Base-by-base conservation (phyloP, 2,888 invertebrate species). In the Anodontia alba region DNA sequence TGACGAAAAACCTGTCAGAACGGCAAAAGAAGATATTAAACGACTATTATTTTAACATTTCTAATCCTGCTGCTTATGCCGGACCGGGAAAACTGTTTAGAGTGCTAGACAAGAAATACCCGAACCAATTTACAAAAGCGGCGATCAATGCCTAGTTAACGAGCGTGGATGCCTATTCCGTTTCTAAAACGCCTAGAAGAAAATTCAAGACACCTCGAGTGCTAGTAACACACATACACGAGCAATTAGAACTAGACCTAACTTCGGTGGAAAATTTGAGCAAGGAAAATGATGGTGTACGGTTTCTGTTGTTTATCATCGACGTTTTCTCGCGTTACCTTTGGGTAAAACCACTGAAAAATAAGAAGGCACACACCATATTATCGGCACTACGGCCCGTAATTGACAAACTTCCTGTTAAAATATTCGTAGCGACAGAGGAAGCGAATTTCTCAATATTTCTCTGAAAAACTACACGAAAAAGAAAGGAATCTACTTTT, bases 231-330 rank as follows among this genome's bases (percentile, higher is more conserved):
- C 46, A 68, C 26, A 79, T 79, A 20, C 51, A 69, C 62, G 82
- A 79, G 33, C 76, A 83, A 29, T 70, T 66, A 33, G 76, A 83
- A 69, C 46, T 54, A 33, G 76, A 79, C 79, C 36, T 83, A 15
- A 26, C 67, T 67, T 70, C 46, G 1, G 68, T 80, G 26, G 73
- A 42, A 72, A 76, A 80, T 69, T 33, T 80, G 46, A 51, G n/a
- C 36, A 80, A 76, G 38, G 29, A 80, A 12, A 76, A 76, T 26
- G 71, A 76, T 43, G 76, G 71, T 42, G 46, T 75, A 17, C 42
- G 54, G 20, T 80, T 67, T 68, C 26, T 80, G 26, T 26, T 80
- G 29, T 80, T 76, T 69, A 67, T 73, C 3, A 76, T 76, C 42
- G 71, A 79, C 33, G 69, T 79, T 29, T 79, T 79, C 75, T 51